Base-by-base conservation (phyloP, 2,888 invertebrate genomes). In the Orthosia incerta region DNA sequence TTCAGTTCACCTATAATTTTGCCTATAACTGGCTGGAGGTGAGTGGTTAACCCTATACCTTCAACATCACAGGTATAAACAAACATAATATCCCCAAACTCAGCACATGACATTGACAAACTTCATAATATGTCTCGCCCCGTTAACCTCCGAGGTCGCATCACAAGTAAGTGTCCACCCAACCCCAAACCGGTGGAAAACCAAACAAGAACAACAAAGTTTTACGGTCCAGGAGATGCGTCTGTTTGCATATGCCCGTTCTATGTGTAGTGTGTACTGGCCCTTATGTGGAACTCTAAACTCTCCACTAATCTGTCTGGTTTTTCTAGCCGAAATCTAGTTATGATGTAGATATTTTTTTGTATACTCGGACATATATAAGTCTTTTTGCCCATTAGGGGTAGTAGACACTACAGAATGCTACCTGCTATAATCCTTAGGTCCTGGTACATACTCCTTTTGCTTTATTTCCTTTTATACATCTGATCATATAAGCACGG, bases 191-290 rank as follows among this genome's bases (percentile, higher is more conserved):
- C 26, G 59, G 63, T 48, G 67, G 61, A 12, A 56, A 74, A 80
- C 69, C 65, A 71, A 78, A 85, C 72, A 73, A 85, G 68, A 67
- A 85, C 64, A 84, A 76, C 68, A 80, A 85, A 83, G 62, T 80
- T 83, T 74, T 56, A 74, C 61, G 63, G 72, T 59, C 63, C 46
- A n/a, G 71, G 71, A 50, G 80, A 84, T 84, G 73, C 74, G 76
- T 59, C 61, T 76, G 69, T 84, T 74, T 80, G 62, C 67, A 74
- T 85, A 74, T 65, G n/a, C n/a, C n/a, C n/a, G n/a, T n/a, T n/a
- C 16, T 26, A 61, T 31, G 16, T 74, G 56, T 67, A 31, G 18
- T 31, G 12, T 79, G 60, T 70, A 48, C 60, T 12, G 26, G 20
- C 20, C n/a, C 46, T 51, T 50, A 63, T 46, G 53, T 65, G 57